phyloP scores from a whole-genome alignment of 1,140 invertebrate species.

The Bombus pascuorum region DNA sequence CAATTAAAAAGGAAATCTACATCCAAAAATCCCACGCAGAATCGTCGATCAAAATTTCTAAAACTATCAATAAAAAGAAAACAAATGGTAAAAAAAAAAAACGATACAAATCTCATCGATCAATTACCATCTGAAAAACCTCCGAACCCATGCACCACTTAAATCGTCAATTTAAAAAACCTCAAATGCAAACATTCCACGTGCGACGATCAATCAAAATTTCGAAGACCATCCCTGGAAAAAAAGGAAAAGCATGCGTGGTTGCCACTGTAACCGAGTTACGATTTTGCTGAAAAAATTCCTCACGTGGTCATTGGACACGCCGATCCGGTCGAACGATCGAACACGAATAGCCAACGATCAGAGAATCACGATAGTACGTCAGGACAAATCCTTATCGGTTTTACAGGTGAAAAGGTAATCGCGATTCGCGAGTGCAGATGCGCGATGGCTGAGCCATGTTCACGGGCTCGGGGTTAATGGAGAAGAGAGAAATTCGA shows the following conservation, averaged over 20 bases:
- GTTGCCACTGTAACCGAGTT: not conserved
- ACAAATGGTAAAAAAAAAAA: not conserved
- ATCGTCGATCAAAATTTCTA: not conserved
- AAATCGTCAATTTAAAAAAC: not conserved
- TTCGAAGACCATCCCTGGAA: not conserved
- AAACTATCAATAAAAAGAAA: not conserved
- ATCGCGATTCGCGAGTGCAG: not conserved
- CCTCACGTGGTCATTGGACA: not conserved
- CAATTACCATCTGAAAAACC: not conserved
- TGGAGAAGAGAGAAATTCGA: constrained; percentile 46
- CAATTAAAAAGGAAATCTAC: no score
- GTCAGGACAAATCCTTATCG: constrained; percentile 13
- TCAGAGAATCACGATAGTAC: not conserved
- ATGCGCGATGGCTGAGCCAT: constrained; percentile 22
- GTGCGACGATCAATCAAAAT: not conserved
- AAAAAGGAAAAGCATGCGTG: not conserved
- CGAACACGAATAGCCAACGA: not conserved
- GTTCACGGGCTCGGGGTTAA: constrained; percentile 22
- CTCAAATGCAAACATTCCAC: not conserved
- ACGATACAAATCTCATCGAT: not conserved
- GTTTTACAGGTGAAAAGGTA: constrained; percentile 3
- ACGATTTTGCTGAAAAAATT: not conserved
- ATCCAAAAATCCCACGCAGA: not conserved
- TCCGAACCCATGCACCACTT: not conserved
- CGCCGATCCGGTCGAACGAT: not conserved